A percentile compares a stretch with the other conserved stretches of the same genome.
Evolutionary conservation across 2,113 vertebrate genomes (phyloP).

Genomic region (Hippocampus abdominalis): DNA sequence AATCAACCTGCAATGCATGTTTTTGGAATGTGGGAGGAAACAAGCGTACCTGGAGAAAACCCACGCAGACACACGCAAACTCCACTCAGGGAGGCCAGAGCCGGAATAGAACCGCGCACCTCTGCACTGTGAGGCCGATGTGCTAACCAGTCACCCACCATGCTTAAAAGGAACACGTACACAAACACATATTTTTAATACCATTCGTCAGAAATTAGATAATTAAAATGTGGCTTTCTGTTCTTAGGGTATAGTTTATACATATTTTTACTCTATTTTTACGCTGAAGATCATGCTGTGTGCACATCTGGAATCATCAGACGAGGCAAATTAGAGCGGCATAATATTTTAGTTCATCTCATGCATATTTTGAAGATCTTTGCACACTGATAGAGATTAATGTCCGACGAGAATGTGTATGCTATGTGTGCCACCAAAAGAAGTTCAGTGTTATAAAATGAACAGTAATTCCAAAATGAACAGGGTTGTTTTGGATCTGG

Average conservation of each 20-base stretch:
- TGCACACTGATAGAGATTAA: neutral
- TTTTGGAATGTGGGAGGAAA: no score
- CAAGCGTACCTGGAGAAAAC: no score
- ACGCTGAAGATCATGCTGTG: neutral
- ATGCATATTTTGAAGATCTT: neutral
- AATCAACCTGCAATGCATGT: no score
- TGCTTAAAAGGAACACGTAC: no score
- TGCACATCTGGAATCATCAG: constrained; percentile 1
- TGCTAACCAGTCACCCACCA: no score
- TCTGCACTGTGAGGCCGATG: no score
- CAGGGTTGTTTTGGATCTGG: neutral
- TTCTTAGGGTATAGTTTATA: neutral
- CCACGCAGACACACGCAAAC: no score
- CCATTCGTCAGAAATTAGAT: neutral
- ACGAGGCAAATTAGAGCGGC: neutral
- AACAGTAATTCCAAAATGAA: neutral
- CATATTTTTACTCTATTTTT: neutral
- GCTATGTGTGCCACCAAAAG: neutral
- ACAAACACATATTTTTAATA: neutral
- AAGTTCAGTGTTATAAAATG: neutral
- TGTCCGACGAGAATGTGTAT: neutral
- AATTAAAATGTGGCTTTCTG: neutral
- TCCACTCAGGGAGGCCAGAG: no score
- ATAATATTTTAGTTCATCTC: neutral
- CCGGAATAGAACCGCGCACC: no score